Evolutionary conservation across 1,140 invertebrate species (phyloP).

Genomic region (Temnothorax nylanderi): DNA sequence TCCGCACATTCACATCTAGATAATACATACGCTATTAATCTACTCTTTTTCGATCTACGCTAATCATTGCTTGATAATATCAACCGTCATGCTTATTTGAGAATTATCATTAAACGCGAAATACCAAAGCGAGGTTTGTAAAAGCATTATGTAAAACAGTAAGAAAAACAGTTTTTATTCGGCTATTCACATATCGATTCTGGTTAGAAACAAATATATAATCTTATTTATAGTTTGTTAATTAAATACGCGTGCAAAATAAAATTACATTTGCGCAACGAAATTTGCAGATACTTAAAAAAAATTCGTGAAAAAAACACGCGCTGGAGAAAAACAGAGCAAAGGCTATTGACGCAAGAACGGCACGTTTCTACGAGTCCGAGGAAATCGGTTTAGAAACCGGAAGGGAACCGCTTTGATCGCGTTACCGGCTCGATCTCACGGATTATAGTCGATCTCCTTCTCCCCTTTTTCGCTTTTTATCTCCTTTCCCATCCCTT

Average conservation of each 20-base stretch:
- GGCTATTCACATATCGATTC: not conserved
- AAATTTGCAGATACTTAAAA: not conserved
- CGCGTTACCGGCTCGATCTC: constrained; percentile 76
- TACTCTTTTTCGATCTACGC: too few species aligned
- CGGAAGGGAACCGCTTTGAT: constrained; percentile 74
- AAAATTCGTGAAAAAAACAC: constrained; percentile 21
- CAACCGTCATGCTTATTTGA: not conserved
- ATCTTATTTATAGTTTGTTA: not conserved
- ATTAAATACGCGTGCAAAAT: not conserved
- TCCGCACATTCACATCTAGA: not conserved
- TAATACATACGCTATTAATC: not conserved
- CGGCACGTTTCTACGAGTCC: constrained; percentile 70
- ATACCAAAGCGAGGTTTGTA: not conserved
- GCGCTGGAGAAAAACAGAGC: not conserved
- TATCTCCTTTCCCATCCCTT: constrained; percentile 56
- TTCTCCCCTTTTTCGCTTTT: constrained; percentile 47
- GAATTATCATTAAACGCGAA: not conserved
- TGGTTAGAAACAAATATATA: not conserved
- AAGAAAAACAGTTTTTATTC: not conserved
- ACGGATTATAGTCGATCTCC: constrained; percentile 68
- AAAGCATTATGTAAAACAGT: not conserved
- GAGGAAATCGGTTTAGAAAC: constrained; percentile 75
- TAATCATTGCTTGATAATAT: not conserved
- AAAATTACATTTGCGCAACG: not conserved
- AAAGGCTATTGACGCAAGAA: constrained; percentile 61